These are phyloP conservation scores for Drosophila peninsularis DNA, from an alignment of 2,888 invertebrate genomes.

Conservation along the genomic window DNA sequence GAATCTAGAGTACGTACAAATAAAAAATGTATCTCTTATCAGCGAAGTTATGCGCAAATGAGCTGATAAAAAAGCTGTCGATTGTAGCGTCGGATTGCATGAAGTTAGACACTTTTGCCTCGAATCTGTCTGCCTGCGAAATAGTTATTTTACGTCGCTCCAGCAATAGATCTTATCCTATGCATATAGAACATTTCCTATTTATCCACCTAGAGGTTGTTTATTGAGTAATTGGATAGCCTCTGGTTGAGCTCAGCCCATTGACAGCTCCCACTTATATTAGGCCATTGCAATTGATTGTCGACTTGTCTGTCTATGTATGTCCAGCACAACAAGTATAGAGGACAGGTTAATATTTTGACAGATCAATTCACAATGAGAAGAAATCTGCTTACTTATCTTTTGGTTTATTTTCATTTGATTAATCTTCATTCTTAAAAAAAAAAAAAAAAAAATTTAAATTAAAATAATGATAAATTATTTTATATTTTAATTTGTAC, in stretches of 20 bases:
- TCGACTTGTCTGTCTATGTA: slow-evolving; percentile 9
- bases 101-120: slow-evolving; percentile 27
- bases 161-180: not conserved
- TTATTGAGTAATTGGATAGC: slow-evolving; percentile 41
- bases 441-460: too few species aligned
- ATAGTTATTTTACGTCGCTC: slow-evolving; percentile 8
- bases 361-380: not conserved
- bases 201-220: not conserved
- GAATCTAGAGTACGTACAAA: slow-evolving; percentile 72
- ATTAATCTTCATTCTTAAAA: too few species aligned
- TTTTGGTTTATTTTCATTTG: too few species aligned
- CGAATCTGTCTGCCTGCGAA: slow-evolving; percentile 3
- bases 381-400: too few species aligned
- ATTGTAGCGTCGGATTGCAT: slow-evolving; percentile 30
- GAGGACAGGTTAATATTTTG: not conserved
- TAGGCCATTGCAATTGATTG: slow-evolving; percentile 57
- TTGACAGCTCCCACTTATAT: slow-evolving; percentile 31
- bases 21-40: slow-evolving; percentile 78
- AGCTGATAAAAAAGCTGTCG: slow-evolving; percentile 56
- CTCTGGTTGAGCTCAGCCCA: not conserved
- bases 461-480: too few species aligned
- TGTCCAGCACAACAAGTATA: not conserved
- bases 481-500: too few species aligned
- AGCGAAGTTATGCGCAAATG: slow-evolving; percentile 59
- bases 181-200: not conserved